phyloP scores from a whole-genome alignment of 1,140 invertebrate genomes.

The Augochlora pura region DNA sequence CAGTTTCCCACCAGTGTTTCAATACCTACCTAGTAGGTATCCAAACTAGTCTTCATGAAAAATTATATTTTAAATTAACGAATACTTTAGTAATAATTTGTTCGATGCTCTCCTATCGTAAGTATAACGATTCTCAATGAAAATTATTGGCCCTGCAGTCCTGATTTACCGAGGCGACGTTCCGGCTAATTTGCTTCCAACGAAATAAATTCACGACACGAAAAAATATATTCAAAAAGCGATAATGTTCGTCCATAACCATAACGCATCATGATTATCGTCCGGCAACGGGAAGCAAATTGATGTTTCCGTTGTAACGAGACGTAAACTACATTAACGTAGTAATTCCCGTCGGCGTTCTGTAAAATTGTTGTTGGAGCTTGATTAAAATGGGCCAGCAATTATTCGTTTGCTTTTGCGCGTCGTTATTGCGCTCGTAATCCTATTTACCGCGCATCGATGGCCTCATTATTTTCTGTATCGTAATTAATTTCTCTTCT shows the following conservation, averaged over 20 bases:
- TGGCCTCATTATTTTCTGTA: neutral
- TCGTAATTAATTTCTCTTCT: neutral
- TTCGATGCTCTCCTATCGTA: too few species aligned
- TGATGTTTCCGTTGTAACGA: neutral
- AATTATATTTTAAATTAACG: too few species aligned
- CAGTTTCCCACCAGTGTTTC: too few species aligned
- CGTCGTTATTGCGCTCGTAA: constrained; percentile 9
- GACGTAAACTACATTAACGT: constrained; percentile 24
- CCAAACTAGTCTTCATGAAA: too few species aligned
- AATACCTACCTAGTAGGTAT: too few species aligned
- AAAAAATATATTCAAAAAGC: neutral
- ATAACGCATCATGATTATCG: neutral
- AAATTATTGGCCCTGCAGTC: too few species aligned
- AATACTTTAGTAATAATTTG: too few species aligned
- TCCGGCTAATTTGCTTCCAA: neutral
- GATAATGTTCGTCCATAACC: neutral
- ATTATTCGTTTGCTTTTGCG: constrained; percentile 21
- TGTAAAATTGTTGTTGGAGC: constrained; percentile 3
- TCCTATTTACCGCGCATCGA: neutral
- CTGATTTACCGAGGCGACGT: neutral
- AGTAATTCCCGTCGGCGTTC: constrained; percentile 5
- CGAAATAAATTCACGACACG: neutral
- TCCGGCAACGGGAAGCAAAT: neutral
- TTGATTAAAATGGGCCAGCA: constrained; percentile 30
- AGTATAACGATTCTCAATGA: too few species aligned